Conservation (phyloP, 2,888 invertebrate genomes). For the Chrysotoxum bicinctum region DNA sequence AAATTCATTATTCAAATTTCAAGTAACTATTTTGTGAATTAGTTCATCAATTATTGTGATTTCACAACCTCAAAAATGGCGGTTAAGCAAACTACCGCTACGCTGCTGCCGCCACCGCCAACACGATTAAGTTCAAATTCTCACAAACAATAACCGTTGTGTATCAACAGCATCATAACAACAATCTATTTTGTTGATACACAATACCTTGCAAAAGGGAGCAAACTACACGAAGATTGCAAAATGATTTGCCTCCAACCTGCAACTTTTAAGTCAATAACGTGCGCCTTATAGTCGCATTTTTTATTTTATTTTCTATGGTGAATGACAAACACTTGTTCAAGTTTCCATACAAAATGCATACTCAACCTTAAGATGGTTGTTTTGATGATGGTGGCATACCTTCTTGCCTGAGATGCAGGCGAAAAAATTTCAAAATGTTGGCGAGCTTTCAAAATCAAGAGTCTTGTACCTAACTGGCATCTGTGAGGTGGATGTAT, state of each 20-base stretch:
- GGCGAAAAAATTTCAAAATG: conserved; percentile 46
- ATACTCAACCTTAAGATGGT: conserved; percentile 29
- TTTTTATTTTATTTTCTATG: not conserved
- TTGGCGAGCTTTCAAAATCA: conserved; percentile 60
- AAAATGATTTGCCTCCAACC: conserved; percentile 57
- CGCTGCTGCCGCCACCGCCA: not conserved
- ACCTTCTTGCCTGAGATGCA: conserved; percentile 29
- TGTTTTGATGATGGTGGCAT: conserved; percentile 36
- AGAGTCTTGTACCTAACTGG: conserved; percentile 4
- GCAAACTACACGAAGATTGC: conserved; percentile 60
- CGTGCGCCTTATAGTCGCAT: conserved; percentile 13
- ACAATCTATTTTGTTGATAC: conserved; percentile 63
- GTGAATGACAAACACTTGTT: conserved; percentile 58
- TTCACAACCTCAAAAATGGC: conserved; percentile 10
- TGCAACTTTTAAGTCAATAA: conserved; percentile 46
- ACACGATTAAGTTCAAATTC: conserved; percentile 38
- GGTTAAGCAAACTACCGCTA: not conserved
- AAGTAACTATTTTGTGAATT: conserved; percentile 2
- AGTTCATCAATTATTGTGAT: conserved; percentile 14
- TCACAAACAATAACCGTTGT: conserved; percentile 28
- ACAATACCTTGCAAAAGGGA: conserved; percentile 69
- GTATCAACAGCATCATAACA: conserved; percentile 15
- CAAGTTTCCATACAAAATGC: conserved; percentile 41
- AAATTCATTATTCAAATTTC: not conserved
- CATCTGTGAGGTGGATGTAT: conserved; percentile 4